phyloP scores from a whole-genome alignment of 2,113 vertebrate genomes.

The Nesogale talazaci region DNA sequence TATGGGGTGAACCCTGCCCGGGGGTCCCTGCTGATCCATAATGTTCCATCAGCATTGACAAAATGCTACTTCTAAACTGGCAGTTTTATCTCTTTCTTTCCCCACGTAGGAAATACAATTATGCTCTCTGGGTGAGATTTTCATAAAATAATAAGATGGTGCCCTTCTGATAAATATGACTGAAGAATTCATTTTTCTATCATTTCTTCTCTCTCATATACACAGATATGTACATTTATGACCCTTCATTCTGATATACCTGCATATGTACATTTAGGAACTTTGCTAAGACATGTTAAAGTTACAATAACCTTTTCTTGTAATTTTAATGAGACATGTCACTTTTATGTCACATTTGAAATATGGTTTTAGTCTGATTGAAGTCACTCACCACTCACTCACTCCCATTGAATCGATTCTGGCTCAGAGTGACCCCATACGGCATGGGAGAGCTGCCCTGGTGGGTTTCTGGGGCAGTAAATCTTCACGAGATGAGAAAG shows the following conservation, averaged over 20 bases:
- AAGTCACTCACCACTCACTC: not conserved
- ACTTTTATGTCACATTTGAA: not conserved
- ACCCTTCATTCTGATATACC: not conserved
- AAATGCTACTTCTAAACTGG: constrained; percentile 41
- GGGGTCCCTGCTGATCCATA: constrained; percentile 62
- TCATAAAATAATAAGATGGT: constrained; percentile 4
- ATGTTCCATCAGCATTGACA: constrained; percentile 58
- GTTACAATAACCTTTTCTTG: not conserved
- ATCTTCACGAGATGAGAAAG: no score
- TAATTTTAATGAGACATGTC: not conserved
- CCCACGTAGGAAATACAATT: constrained; percentile 41
- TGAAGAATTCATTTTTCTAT: constrained; percentile 31
- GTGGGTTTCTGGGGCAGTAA: no score
- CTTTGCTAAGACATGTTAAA: not conserved
- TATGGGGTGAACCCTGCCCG: constrained; percentile 46
- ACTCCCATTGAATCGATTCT: not conserved
- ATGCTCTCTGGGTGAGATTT: constrained; percentile 47
- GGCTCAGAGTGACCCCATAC: not conserved
- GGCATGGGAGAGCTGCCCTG: no score
- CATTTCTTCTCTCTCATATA: constrained; percentile 18
- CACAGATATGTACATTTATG: not conserved
- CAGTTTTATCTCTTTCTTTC: constrained; percentile 55
- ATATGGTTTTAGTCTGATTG: not conserved
- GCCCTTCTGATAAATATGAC: constrained; percentile 14
- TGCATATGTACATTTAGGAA: not conserved